Percentiles rank a stretch among this genome's conserved stretches.
These are phyloP conservation scores for Philypnodon macrostomus DNA, from an alignment of 2,797 vertebrate genomes.

Conservation along the genomic window DNA sequence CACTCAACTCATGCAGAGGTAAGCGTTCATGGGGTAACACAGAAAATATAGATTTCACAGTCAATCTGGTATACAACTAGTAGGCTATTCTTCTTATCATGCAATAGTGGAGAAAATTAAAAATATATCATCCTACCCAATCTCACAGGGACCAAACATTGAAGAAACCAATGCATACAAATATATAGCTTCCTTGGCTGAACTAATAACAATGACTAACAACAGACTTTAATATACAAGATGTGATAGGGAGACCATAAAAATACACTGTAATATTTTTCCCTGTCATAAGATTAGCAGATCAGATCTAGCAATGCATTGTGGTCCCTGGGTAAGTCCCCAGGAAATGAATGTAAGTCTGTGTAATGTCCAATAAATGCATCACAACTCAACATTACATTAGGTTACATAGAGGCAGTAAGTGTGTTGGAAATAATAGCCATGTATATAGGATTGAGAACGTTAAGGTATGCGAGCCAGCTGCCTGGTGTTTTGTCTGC, in stretches of 20 bases:
- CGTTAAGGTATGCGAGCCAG: conserved; percentile 31
- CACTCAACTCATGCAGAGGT: too few relatives aligned
- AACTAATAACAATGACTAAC: too few relatives aligned
- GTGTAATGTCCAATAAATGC: neutral
- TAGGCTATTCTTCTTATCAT: neutral
- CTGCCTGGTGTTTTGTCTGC: conserved; percentile 56
- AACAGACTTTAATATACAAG: too few relatives aligned
- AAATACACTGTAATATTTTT: neutral
- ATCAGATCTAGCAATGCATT: neutral
- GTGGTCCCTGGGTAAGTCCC: neutral
- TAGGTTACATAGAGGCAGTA: neutral
- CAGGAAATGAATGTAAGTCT: neutral
- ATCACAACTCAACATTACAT: neutral
- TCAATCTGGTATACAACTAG: too few relatives aligned
- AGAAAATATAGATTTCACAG: too few relatives aligned
- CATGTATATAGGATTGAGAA: conserved; percentile 11
- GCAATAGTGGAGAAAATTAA: too few relatives aligned
- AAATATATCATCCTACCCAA: too few relatives aligned
- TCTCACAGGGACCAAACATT: too few relatives aligned
- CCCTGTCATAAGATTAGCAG: neutral
- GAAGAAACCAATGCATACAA: too few relatives aligned
- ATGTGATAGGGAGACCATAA: too few relatives aligned
- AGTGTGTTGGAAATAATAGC: conserved; percentile 4
- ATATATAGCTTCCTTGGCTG: too few relatives aligned
- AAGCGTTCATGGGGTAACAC: too few relatives aligned